These are phyloP conservation scores for Zelleria hepariella DNA, from an alignment of 2,888 invertebrate species.

Conservation along the genomic window DNA sequence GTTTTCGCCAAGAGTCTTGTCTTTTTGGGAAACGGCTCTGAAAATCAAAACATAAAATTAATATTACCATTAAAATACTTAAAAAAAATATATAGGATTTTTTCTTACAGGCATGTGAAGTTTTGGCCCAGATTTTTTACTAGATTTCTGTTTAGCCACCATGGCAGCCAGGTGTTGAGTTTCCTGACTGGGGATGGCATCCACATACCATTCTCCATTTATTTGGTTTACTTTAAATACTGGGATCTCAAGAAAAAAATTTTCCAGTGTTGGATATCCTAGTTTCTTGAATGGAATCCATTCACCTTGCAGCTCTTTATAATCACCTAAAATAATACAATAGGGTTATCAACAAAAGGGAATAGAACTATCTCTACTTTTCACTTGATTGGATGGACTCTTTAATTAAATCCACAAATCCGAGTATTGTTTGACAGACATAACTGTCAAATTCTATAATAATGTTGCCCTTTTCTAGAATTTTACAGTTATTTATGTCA, in stretches of 20 bases:
- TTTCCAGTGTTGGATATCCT: constrained; percentile 72
- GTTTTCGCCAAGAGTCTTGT: constrained; percentile 61
- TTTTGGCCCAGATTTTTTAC: constrained; percentile 46
- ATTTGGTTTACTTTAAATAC: constrained; percentile 66
- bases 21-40: constrained; percentile 60
- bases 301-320: constrained; percentile 73
- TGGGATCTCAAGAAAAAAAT: constrained; percentile 71
- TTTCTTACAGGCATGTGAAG: constrained; percentile 41
- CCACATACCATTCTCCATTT: constrained; percentile 70
- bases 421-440: too few relatives aligned
- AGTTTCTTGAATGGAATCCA: constrained; percentile 74
- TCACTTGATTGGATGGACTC: too few relatives aligned
- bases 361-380: too few relatives aligned
- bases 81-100: constrained; percentile 1
- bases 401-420: too few relatives aligned
- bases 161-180: constrained; percentile 73
- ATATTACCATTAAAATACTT: background rate
- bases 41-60: constrained; percentile 16
- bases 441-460: too few relatives aligned
- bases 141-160: constrained; percentile 59
- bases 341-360: too few relatives aligned
- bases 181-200: constrained; percentile 71
- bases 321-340: constrained; percentile 63
- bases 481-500: too few relatives aligned
- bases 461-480: too few relatives aligned